phyloP scores from a whole-genome alignment of 2,797 vertebrate species.

The Macroramphosus scolopax region DNA sequence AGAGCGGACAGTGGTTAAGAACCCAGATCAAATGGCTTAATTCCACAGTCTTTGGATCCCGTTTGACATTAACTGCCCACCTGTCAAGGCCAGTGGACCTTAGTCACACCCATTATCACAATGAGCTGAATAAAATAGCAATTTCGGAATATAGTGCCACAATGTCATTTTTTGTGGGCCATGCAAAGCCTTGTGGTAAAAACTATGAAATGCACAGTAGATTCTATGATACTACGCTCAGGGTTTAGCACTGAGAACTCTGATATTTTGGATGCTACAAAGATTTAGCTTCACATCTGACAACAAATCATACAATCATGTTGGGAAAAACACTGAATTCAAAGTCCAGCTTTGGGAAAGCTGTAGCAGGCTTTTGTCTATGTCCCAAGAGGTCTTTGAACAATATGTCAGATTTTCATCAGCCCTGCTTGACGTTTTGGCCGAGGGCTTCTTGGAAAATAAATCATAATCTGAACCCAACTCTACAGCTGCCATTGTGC shows the following conservation, averaged over 20 bases:
- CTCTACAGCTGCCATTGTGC: constrained; percentile 46
- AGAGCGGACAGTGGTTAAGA: constrained; percentile 45
- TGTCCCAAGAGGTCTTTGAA: constrained; percentile 35
- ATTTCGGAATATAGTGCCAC: constrained; percentile 25
- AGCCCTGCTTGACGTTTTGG: constrained; percentile 45
- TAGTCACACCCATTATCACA: constrained; percentile 37
- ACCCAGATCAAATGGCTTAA: constrained; percentile 48
- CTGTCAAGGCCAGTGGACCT: constrained; percentile 34
- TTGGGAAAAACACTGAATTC: constrained; percentile 40
- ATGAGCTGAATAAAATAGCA: constrained; percentile 32
- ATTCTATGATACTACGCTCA: too few relatives aligned
- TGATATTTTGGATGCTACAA: constrained; percentile 34
- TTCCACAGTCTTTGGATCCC: constrained; percentile 33
- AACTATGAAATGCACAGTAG: too few relatives aligned
- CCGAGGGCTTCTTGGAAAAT: constrained; percentile 35
- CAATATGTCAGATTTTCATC: constrained; percentile 50
- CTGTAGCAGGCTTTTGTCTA: constrained; percentile 3
- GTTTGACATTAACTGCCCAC: constrained; percentile 51
- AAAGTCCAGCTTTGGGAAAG: constrained; percentile 24
- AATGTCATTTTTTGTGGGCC: constrained; percentile 4
- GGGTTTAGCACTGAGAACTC: constrained; percentile 27
- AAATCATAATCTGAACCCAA: constrained; percentile 13
- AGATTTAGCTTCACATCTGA: constrained; percentile 33
- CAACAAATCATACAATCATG: constrained; percentile 33
- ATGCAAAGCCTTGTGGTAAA: constrained; percentile 17